A percentile compares a stretch with the other conserved stretches of the same genome.
These are phyloP conservation scores for Valencia hispanica DNA, from an alignment of 2,797 vertebrate genomes.

Conservation along the genomic window DNA sequence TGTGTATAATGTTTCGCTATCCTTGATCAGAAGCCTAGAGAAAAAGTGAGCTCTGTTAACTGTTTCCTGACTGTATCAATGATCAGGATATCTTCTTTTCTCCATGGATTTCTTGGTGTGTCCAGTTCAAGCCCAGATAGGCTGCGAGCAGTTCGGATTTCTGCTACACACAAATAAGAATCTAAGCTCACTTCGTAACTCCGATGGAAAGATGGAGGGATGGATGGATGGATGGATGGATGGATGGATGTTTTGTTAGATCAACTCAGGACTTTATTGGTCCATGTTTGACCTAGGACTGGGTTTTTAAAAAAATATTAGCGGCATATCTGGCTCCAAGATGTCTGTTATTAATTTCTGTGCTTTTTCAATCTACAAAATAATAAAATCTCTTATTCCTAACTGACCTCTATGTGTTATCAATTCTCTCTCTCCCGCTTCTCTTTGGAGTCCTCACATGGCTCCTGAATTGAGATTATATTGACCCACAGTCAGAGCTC, in stretches of 20 bases:
- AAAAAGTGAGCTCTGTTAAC: constrained; percentile 45
- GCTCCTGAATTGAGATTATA: constrained; percentile 64
- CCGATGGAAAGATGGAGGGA: no score
- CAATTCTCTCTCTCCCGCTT: constrained; percentile 32
- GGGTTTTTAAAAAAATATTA: neutral
- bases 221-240: neutral
- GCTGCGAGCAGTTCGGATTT: constrained; percentile 71
- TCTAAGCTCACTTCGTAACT: constrained; percentile 68
- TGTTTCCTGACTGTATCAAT: constrained; percentile 39
- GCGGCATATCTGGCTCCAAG: neutral
- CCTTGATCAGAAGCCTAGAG: constrained; percentile 43
- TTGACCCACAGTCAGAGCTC: constrained; percentile 34
- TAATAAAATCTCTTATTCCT: constrained; percentile 12
- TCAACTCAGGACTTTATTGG: neutral
- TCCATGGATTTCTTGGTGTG: constrained; percentile 56
- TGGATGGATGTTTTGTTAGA: neutral
- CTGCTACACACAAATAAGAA: constrained; percentile 73
- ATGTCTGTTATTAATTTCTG: neutral
- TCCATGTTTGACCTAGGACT: neutral
- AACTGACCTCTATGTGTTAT: constrained; percentile 66
- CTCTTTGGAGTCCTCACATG: constrained; percentile 41
- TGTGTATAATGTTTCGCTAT: constrained; percentile 56
- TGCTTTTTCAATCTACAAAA: neutral
- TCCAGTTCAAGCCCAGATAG: constrained; percentile 74
- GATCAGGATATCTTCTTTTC: constrained; percentile 67